Evolutionary conservation across 1,140 invertebrate genomes (phyloP).

Genomic region (Akabosia matsudoensis): DNA sequence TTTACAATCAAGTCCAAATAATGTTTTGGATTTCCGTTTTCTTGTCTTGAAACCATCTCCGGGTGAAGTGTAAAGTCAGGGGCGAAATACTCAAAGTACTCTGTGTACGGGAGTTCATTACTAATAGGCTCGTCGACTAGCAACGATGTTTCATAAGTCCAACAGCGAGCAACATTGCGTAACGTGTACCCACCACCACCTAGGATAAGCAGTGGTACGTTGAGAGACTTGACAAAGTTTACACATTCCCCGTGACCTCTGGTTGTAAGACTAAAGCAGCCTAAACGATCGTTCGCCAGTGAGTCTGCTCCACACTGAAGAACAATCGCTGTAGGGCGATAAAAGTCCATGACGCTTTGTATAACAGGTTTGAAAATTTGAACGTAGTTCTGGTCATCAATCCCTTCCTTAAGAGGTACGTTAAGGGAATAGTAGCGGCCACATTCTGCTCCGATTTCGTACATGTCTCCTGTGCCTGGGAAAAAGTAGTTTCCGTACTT

Average conservation of each 20-base stretch:
- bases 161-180: slow-evolving; percentile 95
- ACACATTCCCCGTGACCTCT: slow-evolving; percentile 95
- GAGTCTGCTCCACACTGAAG: slow-evolving; percentile 98
- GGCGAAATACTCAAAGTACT: slow-evolving; percentile 93
- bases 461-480: slow-evolving; percentile 96
- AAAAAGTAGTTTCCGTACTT: slow-evolving; percentile 99
- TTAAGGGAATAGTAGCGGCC: slow-evolving; percentile 95
- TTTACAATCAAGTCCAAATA: slow-evolving; percentile 84
- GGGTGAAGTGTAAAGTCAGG: slow-evolving; percentile 92
- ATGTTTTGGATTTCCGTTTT: slow-evolving; percentile 89
- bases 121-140: slow-evolving; percentile 85
- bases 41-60: slow-evolving; percentile 75
- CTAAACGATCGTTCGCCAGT: slow-evolving; percentile 85
- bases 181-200: slow-evolving; percentile 97
- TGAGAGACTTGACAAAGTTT: slow-evolving; percentile 89
- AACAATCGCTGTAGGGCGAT: slow-evolving; percentile 93
- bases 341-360: slow-evolving; percentile 77
- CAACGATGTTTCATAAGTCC: slow-evolving; percentile 98
- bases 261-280: slow-evolving; percentile 82
- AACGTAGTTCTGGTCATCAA: slow-evolving; percentile 13
- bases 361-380: slow-evolving; percentile 1
- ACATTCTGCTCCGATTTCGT: slow-evolving; percentile 88
- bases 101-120: slow-evolving; percentile 87
- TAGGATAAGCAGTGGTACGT: slow-evolving; percentile 88
- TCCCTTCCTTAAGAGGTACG: slow-evolving; percentile 75